phyloP scores from a whole-genome alignment of 2,113 vertebrate genomes.

The Gorsachius goisagi region DNA sequence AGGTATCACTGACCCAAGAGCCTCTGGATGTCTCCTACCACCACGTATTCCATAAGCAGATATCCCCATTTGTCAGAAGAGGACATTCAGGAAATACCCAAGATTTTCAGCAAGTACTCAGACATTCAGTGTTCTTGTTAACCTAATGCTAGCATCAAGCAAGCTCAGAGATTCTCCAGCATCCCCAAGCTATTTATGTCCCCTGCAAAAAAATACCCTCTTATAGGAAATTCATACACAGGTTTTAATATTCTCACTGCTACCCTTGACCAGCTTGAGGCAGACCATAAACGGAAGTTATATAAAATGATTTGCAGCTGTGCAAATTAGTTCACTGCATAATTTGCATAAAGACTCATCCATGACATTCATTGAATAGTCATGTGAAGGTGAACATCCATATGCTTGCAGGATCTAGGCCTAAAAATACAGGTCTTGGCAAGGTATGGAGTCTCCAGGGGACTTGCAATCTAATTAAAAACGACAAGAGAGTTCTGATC shows the following conservation, averaged over 20 bases:
- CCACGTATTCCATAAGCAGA: not conserved
- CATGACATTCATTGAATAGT: not conserved
- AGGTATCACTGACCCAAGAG: not conserved
- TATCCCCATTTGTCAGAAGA: not conserved
- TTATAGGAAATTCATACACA: accelerated
- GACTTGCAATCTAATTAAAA: not conserved
- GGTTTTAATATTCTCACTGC: not conserved
- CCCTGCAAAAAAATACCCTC: not conserved
- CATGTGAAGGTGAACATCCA: not conserved
- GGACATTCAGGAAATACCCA: not conserved
- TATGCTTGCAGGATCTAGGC: not conserved
- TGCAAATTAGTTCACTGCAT: not conserved
- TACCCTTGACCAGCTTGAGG: not conserved
- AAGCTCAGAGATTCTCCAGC: not conserved
- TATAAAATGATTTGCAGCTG: not conserved
- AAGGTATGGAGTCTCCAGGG: not conserved
- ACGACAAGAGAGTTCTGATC: not conserved
- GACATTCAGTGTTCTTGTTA: not conserved
- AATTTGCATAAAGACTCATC: not conserved
- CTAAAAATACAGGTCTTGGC: not conserved
- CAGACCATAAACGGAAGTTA: not conserved
- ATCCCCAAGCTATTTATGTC: not conserved
- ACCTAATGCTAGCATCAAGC: not conserved
- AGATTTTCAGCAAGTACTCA: not conserved
- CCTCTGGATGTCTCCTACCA: not conserved